Evolutionary conservation across 2,113 vertebrate genomes (phyloP).

Genomic region (Sigmodon hispidus): DNA sequence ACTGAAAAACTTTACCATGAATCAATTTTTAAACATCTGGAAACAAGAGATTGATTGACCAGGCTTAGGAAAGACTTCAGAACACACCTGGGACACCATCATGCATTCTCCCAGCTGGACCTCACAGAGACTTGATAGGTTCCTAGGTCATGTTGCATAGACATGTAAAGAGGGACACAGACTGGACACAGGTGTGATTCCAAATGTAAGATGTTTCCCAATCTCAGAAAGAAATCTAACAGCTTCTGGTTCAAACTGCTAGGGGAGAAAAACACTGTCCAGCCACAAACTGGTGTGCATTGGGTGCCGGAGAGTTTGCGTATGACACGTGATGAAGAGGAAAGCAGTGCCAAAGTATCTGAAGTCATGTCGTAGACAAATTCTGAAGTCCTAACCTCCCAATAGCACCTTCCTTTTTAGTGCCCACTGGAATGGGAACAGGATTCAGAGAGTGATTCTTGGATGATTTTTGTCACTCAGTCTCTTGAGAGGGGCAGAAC

Average conservation of each 20-base stretch:
- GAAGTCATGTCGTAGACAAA: neutral
- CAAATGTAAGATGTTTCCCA: neutral
- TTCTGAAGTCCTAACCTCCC: neutral
- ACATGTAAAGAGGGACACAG: neutral
- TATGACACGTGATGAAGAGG: neutral
- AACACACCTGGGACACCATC: neutral
- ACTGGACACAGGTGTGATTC: neutral
- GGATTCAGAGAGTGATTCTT: neutral
- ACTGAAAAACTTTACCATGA: neutral
- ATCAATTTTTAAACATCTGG: neutral
- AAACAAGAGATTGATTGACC: neutral
- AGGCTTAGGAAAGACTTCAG: neutral
- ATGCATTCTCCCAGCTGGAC: neutral
- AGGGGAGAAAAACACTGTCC: too few species aligned
- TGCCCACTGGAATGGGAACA: neutral
- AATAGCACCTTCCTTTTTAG: neutral
- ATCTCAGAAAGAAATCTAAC: neutral
- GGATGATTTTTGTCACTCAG: neutral
- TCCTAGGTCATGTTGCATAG: neutral
- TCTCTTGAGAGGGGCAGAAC: neutral
- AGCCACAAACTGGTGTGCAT: neutral
- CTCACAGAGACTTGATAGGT: neutral
- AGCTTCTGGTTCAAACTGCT: neutral
- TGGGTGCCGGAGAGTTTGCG: neutral
- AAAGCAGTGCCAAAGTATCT: neutral